Base-by-base conservation (phyloP, 2,888 invertebrate species). In the Drosophila pseudotalamancana region DNA sequence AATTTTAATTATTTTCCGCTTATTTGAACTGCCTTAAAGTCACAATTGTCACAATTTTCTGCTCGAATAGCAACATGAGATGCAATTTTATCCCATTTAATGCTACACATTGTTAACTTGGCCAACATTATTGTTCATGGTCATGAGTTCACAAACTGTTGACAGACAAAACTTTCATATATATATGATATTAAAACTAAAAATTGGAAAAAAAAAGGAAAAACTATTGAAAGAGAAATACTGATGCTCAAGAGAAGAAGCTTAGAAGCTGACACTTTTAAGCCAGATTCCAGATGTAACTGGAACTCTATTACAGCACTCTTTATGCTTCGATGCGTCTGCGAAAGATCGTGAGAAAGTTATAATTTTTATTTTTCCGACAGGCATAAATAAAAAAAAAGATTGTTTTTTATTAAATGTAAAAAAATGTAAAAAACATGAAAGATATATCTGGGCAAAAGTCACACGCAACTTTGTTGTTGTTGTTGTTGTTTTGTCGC, bases 271-370 rank as follows among this genome's bases (percentile, higher is more conserved):
- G n/a, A n/a, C n/a, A n/a, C n/a, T n/a, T n/a, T n/a, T n/a, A n/a
- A n/a, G n/a, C n/a, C n/a, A n/a, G n/a, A n/a, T n/a, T n/a, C n/a
- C n/a, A n/a, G n/a, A n/a, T n/a, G n/a, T n/a, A 37, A 18, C 27
- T 43, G 21, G n/a, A 27, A 21, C 49, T 19, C 40, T 57, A 55
- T 55, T 67, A 21, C 29, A n/a, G 56, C 32, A 21, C 19, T 25
- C 43, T 50, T 49, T 18, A 65, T 43, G 69, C 49, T 45, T 16
- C 29, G 67, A 3, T 66, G 72, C 60, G 32, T 55, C 25, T 37
- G 43, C 23, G 23, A 35, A 29, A 68, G 62, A 54, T 61, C 69
- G 69, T 71, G 71, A 69, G 71, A 71, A 69, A 71, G 53, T 56
- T 50, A 32, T 34, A 34, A 49, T 62, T 55, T 27, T 39, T 37